Evolutionary conservation across 1,140 invertebrate genomes (phyloP).

Genomic region (Tetranychus cinnabarinus): DNA sequence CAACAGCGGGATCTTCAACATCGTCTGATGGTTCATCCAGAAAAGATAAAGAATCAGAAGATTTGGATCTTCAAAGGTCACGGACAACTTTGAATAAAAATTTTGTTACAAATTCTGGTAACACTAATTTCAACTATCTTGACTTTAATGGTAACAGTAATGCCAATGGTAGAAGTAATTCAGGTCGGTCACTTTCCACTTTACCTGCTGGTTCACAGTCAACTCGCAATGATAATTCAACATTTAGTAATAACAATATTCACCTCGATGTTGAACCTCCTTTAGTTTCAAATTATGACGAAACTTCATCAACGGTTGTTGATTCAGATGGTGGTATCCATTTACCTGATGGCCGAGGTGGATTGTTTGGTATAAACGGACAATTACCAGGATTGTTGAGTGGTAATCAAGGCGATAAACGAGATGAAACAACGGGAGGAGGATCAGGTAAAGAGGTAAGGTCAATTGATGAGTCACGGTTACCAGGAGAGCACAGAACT

Average conservation of each 20-base stretch:
- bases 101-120: background rate
- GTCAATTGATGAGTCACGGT: too few relatives aligned
- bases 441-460: too few relatives aligned
- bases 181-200: too few relatives aligned
- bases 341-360: conserved; percentile 13
- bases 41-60: background rate
- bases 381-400: background rate
- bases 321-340: conserved; percentile 15
- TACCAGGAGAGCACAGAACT: too few relatives aligned
- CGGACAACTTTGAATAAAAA: background rate
- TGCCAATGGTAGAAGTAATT: too few relatives aligned
- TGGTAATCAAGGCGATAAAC: too few relatives aligned
- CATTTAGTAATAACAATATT: background rate
- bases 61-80: background rate
- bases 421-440: too few relatives aligned
- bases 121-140: background rate
- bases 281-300: conserved; percentile 11
- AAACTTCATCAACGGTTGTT: conserved; percentile 13
- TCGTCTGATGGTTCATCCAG: background rate
- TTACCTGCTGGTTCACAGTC: too few relatives aligned
- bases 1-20: background rate
- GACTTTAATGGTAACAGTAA: too few relatives aligned
- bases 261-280: conserved; percentile 7
- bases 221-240: too few relatives aligned
- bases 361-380: background rate